Evolutionary conservation across 2,888 invertebrate genomes (phyloP).

Genomic region (Taenaris catops): DNA sequence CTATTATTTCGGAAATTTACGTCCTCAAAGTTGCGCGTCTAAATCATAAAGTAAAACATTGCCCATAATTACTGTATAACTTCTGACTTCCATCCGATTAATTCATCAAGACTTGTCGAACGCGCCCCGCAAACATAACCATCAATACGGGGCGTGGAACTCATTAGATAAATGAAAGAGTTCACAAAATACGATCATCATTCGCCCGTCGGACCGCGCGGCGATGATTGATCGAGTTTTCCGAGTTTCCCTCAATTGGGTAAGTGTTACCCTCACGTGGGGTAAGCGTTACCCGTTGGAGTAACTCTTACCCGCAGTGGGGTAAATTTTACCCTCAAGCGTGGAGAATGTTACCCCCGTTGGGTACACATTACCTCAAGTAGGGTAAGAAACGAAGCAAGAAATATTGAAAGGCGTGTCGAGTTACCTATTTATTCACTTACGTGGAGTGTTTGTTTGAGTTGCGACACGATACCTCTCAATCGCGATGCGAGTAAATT

Average conservation of each 20-base stretch:
- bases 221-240: conserved; percentile 52
- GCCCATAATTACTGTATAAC: conserved; percentile 8
- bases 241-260: conserved; percentile 15
- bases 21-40: too few relatives aligned
- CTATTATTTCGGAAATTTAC: too few relatives aligned
- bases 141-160: conserved; percentile 31
- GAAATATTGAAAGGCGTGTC: conserved; percentile 44
- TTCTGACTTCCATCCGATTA: conserved; percentile 32
- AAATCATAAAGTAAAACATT: not conserved
- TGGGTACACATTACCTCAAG: conserved; percentile 6
- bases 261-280: too few relatives aligned
- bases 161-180: conserved; percentile 77
- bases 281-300: too few relatives aligned
- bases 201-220: conserved; percentile 27
- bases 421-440: conserved; percentile 65
- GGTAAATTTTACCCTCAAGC: conserved; percentile 12
- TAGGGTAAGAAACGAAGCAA: too few relatives aligned
- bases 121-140: conserved; percentile 40
- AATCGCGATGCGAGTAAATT: conserved; percentile 43
- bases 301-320: conserved; percentile 4
- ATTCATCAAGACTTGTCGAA: conserved; percentile 55
- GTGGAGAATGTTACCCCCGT: not conserved
- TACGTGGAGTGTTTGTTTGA: conserved; percentile 55
- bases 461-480: conserved; percentile 46
- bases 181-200: conserved; percentile 52